phyloP scores from a whole-genome alignment of 2,113 vertebrate genomes.

The Apeltes quadracus region DNA sequence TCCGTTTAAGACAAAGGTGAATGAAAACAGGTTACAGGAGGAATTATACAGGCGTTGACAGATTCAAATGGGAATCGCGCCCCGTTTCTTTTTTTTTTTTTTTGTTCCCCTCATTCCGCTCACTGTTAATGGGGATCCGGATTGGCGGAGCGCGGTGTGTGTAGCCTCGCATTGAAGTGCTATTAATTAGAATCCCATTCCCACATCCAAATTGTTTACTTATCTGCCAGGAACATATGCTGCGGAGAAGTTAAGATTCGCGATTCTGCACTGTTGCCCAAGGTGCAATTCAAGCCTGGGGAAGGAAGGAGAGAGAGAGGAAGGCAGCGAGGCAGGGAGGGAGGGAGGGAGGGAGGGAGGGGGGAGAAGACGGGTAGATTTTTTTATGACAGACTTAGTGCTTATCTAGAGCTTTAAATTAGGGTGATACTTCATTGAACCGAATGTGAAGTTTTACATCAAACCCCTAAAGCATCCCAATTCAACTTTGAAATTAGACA shows the following conservation, averaged over 20 bases:
- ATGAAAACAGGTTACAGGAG: conserved; percentile 5
- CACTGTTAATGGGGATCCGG: conserved; percentile 86
- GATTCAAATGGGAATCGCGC: conserved; percentile 18
- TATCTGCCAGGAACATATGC: conserved; percentile 99
- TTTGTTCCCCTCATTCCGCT: conserved; percentile 73
- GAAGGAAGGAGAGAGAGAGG: conserved; percentile 59
- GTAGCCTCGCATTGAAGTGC: conserved; percentile 82
- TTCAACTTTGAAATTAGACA: conserved; percentile 89
- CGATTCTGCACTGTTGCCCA: conserved; percentile 97
- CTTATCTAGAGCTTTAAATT: conserved; percentile 96
- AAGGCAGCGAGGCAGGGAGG: conserved; percentile 9
- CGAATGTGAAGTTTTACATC: conserved; percentile 90
- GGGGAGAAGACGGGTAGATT: conserved; percentile 48
- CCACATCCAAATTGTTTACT: conserved; percentile 99
- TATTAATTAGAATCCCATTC: conserved; percentile 99
- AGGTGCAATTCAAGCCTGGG: conserved; percentile 91
- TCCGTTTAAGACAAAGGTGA: conserved; percentile 23
- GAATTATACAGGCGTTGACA: conserved; percentile 5
- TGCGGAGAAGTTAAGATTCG: conserved; percentile 93
- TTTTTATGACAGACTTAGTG: conserved; percentile 90
- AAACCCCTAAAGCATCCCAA: conserved; percentile 86
- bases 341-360: not conserved
- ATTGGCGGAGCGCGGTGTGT: conserved; percentile 91
- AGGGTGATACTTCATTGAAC: conserved; percentile 94
- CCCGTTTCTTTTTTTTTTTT: conserved; percentile 57